Conservation (phyloP, 2,797 vertebrate genomes). For the Falco columbarius region DNA sequence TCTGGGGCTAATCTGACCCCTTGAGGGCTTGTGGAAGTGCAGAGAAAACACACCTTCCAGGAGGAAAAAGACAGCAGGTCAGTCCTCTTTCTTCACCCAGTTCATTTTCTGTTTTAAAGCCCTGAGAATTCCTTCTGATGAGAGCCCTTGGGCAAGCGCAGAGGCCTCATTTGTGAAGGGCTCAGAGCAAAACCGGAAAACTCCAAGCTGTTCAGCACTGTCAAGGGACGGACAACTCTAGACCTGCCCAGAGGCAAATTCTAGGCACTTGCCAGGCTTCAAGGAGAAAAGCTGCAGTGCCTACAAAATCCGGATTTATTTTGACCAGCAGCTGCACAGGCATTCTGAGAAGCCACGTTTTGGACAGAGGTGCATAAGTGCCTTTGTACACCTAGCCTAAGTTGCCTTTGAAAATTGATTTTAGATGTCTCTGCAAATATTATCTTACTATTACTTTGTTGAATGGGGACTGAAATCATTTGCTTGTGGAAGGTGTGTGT, state of each 20-base stretch:
- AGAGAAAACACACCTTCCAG: not conserved
- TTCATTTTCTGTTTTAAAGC: not conserved
- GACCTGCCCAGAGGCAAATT: conserved; percentile 9
- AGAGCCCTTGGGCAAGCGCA: not conserved
- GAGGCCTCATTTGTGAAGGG: not conserved
- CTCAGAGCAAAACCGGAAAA: not conserved
- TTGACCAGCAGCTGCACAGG: not conserved
- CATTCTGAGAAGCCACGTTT: not conserved
- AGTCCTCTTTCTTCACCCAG: not conserved
- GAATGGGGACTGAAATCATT: not conserved
- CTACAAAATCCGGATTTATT: not conserved
- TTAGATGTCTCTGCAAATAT: not conserved
- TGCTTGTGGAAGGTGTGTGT: not conserved
- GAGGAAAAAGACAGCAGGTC: not conserved
- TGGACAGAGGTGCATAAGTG: not conserved
- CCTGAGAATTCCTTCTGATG: not conserved
- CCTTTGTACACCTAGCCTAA: not conserved
- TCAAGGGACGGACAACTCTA: not conserved
- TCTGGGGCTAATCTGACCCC: not conserved
- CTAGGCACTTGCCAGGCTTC: not conserved
- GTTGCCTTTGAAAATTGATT: conserved; percentile 1
- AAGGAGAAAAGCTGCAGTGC: not conserved
- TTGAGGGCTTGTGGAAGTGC: not conserved
- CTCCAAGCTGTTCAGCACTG: not conserved
- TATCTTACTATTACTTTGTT: not conserved